A percentile compares a stretch with the other conserved stretches of the same genome.
phyloP scores from a whole-genome alignment of 2,113 vertebrate genomes.

The Climacteris rufus region DNA sequence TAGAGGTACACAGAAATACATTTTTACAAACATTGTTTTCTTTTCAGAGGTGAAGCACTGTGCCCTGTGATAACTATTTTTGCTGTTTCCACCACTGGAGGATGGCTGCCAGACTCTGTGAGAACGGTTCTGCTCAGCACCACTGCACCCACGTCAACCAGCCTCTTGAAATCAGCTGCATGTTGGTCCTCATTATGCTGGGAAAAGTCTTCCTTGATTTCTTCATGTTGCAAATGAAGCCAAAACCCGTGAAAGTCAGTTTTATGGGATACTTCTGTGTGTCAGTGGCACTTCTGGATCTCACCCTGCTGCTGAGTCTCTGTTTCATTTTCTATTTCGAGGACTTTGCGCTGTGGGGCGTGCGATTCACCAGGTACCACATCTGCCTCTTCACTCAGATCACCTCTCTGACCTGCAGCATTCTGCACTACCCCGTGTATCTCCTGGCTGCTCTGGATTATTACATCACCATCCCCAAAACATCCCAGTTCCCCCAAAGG shows the following conservation, averaged over 20 bases:
- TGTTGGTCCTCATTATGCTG: slow-evolving; percentile 73
- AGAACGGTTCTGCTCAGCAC: slow-evolving; percentile 45
- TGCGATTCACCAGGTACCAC: slow-evolving; percentile 78
- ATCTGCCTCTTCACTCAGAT: slow-evolving; percentile 82
- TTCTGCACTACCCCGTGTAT: slow-evolving; percentile 75
- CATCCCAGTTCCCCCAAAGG: not conserved
- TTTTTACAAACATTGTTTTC: not conserved
- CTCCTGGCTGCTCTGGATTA: slow-evolving; percentile 74
- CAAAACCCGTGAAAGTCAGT: slow-evolving; percentile 35
- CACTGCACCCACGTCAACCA: not conserved
- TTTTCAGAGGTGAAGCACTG: slow-evolving; percentile 44
- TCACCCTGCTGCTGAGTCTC: slow-evolving; percentile 60
- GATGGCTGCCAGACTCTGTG: slow-evolving; percentile 51
- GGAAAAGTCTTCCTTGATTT: slow-evolving; percentile 79
- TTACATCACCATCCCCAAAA: slow-evolving; percentile 53
- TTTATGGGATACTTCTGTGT: slow-evolving; percentile 80
- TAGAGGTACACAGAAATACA: not conserved
- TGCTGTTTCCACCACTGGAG: not conserved
- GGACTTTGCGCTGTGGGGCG: slow-evolving; percentile 65
- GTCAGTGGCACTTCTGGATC: slow-evolving; percentile 77
- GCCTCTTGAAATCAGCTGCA: slow-evolving; percentile 26
- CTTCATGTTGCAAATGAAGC: slow-evolving; percentile 69
- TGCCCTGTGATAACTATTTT: not conserved
- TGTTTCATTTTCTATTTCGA: slow-evolving; percentile 65
- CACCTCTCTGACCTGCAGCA: slow-evolving; percentile 61